These are phyloP conservation scores for Metalampra italica DNA, from an alignment of 2,888 invertebrate species.

Conservation along the genomic window DNA sequence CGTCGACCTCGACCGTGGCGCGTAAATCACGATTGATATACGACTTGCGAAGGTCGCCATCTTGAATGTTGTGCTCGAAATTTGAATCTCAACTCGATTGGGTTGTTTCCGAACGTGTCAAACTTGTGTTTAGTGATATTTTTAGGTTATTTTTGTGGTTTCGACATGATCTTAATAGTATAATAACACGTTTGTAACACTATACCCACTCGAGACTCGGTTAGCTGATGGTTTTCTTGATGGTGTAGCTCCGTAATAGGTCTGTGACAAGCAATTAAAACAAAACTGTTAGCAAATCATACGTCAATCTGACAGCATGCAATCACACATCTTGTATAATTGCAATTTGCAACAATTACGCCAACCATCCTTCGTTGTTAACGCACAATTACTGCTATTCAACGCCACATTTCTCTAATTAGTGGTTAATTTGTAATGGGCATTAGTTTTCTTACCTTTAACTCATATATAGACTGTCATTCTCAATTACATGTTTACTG, in stretches of 20 bases:
- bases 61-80: constrained; percentile 70
- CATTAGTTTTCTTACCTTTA: constrained; percentile 1
- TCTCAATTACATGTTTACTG: neutral
- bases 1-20: constrained; percentile 73
- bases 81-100: constrained; percentile 69
- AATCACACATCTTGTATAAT: constrained; percentile 20
- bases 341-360: constrained; percentile 36
- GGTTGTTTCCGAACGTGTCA: constrained; percentile 50
- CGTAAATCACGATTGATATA: constrained; percentile 76
- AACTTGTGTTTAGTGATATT: constrained; percentile 30
- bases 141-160: constrained; percentile 7
- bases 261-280: constrained; percentile 9
- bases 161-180: constrained; percentile 18
- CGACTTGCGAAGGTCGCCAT: constrained; percentile 74
- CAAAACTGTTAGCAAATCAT: constrained; percentile 24
- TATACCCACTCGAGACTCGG: neutral
- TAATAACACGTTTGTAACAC: constrained; percentile 2
- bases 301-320: constrained; percentile 38
- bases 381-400: constrained; percentile 25
- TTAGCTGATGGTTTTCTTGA: neutral
- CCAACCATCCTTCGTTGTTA: constrained; percentile 25
- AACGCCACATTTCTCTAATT: constrained; percentile 19
- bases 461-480: constrained; percentile 14
- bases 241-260: neutral
- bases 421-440: constrained; percentile 13